A percentile compares a stretch with the other conserved stretches of the same genome.
Conservation (phyloP, 2,888 invertebrate genomes). For the Acanthopleura granulata region DNA sequence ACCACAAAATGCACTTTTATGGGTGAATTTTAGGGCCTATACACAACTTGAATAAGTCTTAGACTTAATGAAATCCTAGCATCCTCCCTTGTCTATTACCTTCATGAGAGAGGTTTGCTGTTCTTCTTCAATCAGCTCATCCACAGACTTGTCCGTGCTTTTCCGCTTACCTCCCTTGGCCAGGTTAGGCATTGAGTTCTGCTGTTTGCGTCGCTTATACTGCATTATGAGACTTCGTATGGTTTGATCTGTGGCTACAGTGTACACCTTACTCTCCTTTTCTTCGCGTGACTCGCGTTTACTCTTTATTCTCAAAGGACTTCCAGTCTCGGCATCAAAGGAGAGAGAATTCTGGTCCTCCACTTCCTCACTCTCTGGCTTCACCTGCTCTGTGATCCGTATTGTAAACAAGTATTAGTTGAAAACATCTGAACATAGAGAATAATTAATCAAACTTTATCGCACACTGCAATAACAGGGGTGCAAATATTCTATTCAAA, state of each 20-base stretch:
- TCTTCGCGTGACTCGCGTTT: slow-evolving; percentile 39
- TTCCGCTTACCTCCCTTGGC: slow-evolving; percentile 39
- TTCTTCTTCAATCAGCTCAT: slow-evolving; percentile 79
- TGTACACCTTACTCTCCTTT: slow-evolving; percentile 65
- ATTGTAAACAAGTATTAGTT: too few relatives aligned
- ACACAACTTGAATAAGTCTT: too few relatives aligned
- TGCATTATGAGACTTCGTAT: slow-evolving; percentile 72
- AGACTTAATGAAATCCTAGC: too few relatives aligned
- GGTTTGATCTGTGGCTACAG: slow-evolving; percentile 71
- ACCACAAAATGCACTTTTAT: too few relatives aligned
- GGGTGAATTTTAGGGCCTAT: too few relatives aligned
- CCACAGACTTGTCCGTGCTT: slow-evolving; percentile 39
- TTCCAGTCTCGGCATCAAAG: slow-evolving; percentile 1
- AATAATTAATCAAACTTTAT: too few relatives aligned
- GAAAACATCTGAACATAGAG: too few relatives aligned
- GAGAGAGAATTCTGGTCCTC: neutral
- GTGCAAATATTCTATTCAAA: too few relatives aligned
- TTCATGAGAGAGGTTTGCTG: slow-evolving; percentile 85
- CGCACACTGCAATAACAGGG: too few relatives aligned
- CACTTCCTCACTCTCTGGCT: neutral
- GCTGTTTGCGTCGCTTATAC: slow-evolving; percentile 73
- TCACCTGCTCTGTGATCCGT: neutral
- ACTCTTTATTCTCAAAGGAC: slow-evolving; percentile 10
- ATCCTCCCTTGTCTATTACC: slow-evolving; percentile 71
- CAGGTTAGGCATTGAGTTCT: slow-evolving; percentile 70